Evolutionary conservation across 2,888 invertebrate genomes (phyloP).

Genomic region (Dyspetes luteomarginatus): DNA sequence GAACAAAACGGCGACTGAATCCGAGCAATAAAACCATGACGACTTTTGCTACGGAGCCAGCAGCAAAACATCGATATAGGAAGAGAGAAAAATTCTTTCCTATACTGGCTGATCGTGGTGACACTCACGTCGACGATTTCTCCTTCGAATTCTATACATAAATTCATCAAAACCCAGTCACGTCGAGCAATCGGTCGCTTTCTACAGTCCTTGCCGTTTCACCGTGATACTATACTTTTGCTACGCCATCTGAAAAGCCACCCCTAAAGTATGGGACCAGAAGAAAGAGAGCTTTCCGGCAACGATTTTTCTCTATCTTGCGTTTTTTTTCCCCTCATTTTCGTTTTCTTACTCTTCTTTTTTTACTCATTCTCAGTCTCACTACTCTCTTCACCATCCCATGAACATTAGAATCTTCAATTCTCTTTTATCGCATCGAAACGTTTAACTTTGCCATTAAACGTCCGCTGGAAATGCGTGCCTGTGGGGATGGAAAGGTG

Average conservation of each 20-base stretch:
- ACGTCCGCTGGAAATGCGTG: slow-evolving; percentile 31
- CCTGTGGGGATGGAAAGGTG: slow-evolving; percentile 11
- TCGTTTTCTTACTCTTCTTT: slow-evolving; percentile 1
- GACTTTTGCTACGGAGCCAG: slow-evolving; percentile 32
- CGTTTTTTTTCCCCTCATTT: not conserved
- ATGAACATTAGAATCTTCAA: slow-evolving; percentile 68
- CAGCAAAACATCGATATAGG: slow-evolving; percentile 32
- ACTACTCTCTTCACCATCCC: slow-evolving; percentile 49
- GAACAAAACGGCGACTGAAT: slow-evolving; percentile 24
- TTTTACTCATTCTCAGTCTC: not conserved
- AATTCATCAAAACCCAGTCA: slow-evolving; percentile 66
- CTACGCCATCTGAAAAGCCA: slow-evolving; percentile 22
- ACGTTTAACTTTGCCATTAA: slow-evolving; percentile 71
- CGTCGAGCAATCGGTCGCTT: slow-evolving; percentile 60
- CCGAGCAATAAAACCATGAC: slow-evolving; percentile 54
- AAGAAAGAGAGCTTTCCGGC: not conserved
- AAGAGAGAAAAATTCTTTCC: slow-evolving; percentile 48
- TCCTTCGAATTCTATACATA: slow-evolving; percentile 58
- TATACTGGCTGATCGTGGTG: slow-evolving; percentile 1
- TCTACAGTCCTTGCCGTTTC: not conserved
- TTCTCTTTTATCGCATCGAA: slow-evolving; percentile 67
- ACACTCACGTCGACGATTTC: slow-evolving; percentile 23
- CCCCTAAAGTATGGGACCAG: slow-evolving; percentile 26
- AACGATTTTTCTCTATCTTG: slow-evolving; percentile 17
- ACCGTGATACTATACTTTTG: slow-evolving; percentile 6